phyloP scores from a whole-genome alignment of 2,113 vertebrate species.

The Tetrao urogallus region DNA sequence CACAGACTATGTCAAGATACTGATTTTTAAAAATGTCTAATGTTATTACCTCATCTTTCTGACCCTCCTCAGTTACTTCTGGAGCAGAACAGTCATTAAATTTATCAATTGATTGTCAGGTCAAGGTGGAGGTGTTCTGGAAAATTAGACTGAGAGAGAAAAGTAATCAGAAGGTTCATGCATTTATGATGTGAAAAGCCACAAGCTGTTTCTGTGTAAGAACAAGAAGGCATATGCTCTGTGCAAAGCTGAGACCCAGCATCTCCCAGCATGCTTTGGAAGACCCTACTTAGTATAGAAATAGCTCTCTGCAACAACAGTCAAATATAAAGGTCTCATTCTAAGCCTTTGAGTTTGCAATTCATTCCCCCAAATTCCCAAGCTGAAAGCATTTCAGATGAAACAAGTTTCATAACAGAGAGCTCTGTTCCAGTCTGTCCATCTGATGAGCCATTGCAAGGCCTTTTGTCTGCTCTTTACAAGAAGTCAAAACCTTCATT shows the following conservation, averaged over 20 bases:
- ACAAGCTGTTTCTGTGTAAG: background rate
- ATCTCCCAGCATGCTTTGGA: background rate
- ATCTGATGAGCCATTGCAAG: background rate
- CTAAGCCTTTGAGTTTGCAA: background rate
- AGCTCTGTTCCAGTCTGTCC: background rate
- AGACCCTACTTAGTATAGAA: background rate
- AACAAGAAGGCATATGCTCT: background rate
- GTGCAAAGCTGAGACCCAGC: background rate
- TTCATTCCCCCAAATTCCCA: background rate
- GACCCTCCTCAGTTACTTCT: background rate
- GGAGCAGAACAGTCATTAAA: background rate
- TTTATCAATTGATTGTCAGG: background rate
- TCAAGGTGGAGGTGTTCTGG: background rate
- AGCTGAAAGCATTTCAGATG: background rate
- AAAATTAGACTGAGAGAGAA: background rate
- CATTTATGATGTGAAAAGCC: background rate
- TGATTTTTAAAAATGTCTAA: background rate
- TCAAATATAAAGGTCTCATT: slow-evolving; percentile 18
- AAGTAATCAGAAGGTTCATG: slow-evolving; percentile 1
- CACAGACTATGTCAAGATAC: background rate
- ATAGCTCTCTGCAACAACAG: background rate
- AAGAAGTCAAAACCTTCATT: background rate
- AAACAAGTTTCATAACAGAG: background rate
- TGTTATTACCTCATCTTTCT: background rate
- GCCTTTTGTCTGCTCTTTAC: slow-evolving; percentile 6